Conservation (phyloP, 2,888 invertebrate species). For the Cloeon dipterum region DNA sequence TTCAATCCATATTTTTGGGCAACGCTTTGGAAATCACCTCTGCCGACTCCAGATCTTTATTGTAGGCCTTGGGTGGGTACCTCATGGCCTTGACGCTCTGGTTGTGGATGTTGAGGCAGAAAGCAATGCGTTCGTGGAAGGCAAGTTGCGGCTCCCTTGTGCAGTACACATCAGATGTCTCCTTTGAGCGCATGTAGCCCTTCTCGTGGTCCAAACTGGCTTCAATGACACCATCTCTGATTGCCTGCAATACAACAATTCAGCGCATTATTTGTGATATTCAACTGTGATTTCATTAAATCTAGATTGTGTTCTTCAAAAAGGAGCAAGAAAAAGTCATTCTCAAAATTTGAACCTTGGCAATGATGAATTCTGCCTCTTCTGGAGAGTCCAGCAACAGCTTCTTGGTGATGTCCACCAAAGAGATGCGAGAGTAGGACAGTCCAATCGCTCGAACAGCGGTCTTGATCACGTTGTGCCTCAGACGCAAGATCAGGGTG, state of each 20-base stretch:
- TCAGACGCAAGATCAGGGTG: slow-evolving; percentile 78
- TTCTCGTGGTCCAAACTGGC: slow-evolving; percentile 89
- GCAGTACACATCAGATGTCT: slow-evolving; percentile 89
- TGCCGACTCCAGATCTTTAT: slow-evolving; percentile 91
- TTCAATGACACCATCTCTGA: slow-evolving; percentile 95
- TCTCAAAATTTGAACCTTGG: slow-evolving; percentile 35
- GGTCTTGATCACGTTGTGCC: slow-evolving; percentile 98
- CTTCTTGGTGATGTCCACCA: slow-evolving; percentile 84
- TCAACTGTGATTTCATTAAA: slow-evolving; percentile 4
- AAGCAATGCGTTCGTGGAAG: slow-evolving; percentile 90
- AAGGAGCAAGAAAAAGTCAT: neutral
- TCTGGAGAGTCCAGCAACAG: slow-evolving; percentile 83
- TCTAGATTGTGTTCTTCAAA: neutral
- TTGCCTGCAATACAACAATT: slow-evolving; percentile 27
- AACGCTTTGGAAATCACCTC: slow-evolving; percentile 23
- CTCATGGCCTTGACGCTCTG: slow-evolving; percentile 99
- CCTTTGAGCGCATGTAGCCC: slow-evolving; percentile 92
- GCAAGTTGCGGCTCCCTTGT: slow-evolving; percentile 90
- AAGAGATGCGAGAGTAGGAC: slow-evolving; percentile 89
- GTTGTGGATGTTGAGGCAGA: slow-evolving; percentile 93
- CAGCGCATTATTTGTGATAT: neutral
- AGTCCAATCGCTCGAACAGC: slow-evolving; percentile 88
- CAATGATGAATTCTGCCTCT: slow-evolving; percentile 97
- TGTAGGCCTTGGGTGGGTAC: slow-evolving; percentile 96
- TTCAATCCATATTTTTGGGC: neutral